Percentiles rank a stretch among this genome's conserved stretches.
Conservation (phyloP, 2,888 invertebrate genomes). For the Brassicogethes aeneus region DNA sequence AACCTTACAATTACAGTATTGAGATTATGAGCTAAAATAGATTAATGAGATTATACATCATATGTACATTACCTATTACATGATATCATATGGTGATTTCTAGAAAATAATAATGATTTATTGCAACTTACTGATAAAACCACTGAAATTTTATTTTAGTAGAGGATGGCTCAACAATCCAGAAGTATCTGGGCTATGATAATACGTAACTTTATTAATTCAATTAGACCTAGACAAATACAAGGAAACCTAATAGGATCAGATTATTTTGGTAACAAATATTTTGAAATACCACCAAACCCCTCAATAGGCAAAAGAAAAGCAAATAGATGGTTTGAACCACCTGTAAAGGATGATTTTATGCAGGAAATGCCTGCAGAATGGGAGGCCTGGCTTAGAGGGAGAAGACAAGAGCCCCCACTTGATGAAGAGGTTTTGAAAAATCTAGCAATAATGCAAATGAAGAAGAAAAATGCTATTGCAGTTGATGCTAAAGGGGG, state of each 20-base stretch:
- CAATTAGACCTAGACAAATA: constrained; percentile 48
- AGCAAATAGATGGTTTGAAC: constrained; percentile 64
- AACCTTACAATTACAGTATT: too few relatives aligned
- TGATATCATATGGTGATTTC: too few relatives aligned
- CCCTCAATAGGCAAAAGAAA: constrained; percentile 56
- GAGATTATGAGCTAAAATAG: too few relatives aligned
- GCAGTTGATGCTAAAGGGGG: constrained; percentile 54
- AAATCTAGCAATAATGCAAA: constrained; percentile 61
- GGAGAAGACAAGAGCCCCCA: constrained; percentile 52
- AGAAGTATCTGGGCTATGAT: constrained; percentile 40
- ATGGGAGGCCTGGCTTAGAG: constrained; percentile 82
- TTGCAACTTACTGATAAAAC: too few relatives aligned
- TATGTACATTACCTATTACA: too few relatives aligned
- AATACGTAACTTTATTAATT: constrained; percentile 53
- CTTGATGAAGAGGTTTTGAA: constrained; percentile 60
- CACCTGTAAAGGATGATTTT: constrained; percentile 53
- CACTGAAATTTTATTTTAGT: too few relatives aligned
- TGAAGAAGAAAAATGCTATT: constrained; percentile 68
- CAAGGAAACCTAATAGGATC: constrained; percentile 53
- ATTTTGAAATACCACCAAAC: constrained; percentile 67
- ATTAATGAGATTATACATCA: too few relatives aligned
- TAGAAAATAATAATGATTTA: too few relatives aligned
- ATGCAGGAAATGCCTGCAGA: constrained; percentile 72
- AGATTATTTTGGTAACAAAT: constrained; percentile 75
- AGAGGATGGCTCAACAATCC: constrained; percentile 28